These are phyloP conservation scores for Drosophila orena DNA, from an alignment of 1,140 invertebrate species.

Conservation along the genomic window DNA sequence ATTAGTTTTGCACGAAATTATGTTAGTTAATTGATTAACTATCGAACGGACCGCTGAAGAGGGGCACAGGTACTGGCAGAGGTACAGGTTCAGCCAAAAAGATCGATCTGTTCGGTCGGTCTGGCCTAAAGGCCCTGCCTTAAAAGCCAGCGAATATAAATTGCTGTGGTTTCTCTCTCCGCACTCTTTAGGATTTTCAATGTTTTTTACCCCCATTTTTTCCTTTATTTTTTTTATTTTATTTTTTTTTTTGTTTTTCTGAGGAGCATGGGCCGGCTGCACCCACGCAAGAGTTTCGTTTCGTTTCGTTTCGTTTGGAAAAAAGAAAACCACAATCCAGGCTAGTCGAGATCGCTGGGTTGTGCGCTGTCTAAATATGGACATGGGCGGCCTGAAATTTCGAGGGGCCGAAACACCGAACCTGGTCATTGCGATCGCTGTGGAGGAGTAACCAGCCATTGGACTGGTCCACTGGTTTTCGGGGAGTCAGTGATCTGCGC, in stretches of 20 bases:
- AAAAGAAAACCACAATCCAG: conserved; percentile 29
- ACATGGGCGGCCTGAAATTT: conserved; percentile 61
- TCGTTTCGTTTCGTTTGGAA: not conserved
- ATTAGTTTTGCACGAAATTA: conserved; percentile 82
- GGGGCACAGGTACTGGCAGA: conserved; percentile 4
- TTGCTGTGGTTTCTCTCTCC: conserved; percentile 38
- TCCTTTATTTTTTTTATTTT: not conserved
- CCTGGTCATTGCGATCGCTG: conserved; percentile 36
- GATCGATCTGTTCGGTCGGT: conserved; percentile 22
- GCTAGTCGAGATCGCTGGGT: conserved; percentile 23
- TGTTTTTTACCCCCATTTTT: not conserved
- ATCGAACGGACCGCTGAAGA: conserved; percentile 41
- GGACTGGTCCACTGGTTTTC: conserved; percentile 4
- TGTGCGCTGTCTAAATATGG: conserved; percentile 61
- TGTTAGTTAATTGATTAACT: conserved; percentile 81
- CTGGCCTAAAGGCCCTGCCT: conserved; percentile 46
- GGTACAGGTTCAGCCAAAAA: conserved; percentile 8
- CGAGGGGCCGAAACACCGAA: conserved; percentile 27
- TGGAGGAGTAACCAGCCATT: conserved; percentile 43
- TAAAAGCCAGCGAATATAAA: conserved; percentile 60
- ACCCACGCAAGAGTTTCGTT: conserved; percentile 61
- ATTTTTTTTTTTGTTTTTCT: not conserved
- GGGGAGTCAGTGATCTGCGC: conserved; percentile 22
- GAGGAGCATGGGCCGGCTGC: conserved; percentile 49
- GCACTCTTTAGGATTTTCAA: not conserved